Percentiles rank a stretch among this genome's conserved stretches.
Conservation (phyloP, 2,113 vertebrate species). For the Myiagra hebetior region DNA sequence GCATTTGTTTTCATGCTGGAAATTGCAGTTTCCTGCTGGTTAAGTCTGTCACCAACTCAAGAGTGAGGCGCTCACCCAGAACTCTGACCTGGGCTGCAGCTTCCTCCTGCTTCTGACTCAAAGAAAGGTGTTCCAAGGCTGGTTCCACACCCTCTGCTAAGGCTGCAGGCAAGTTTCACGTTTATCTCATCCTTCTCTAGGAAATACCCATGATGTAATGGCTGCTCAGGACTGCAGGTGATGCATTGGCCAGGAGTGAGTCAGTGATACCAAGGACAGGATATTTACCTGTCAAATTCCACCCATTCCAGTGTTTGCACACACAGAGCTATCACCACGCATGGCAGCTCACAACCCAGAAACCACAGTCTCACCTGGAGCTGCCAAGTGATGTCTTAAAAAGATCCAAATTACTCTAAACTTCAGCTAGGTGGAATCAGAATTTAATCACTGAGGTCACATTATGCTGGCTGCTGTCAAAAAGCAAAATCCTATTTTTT, state of each 20-base stretch:
- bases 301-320: neutral
- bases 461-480: accelerated
- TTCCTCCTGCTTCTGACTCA: neutral
- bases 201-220: neutral
- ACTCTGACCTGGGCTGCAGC: neutral
- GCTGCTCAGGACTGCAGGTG: neutral
- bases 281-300: neutral
- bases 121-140: neutral
- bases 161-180: neutral
- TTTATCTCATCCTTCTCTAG: neutral
- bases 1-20: neutral
- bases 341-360: neutral
- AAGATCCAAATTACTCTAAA: neutral
- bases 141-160: neutral
- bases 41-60: neutral
- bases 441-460: neutral
- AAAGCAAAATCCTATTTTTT: neutral
- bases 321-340: accelerated
- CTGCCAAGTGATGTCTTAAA: neutral
- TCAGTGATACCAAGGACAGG: neutral
- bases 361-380: neutral
- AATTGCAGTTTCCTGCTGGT: neutral
- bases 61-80: neutral
- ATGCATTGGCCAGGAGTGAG: neutral
- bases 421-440: neutral